Conservation (phyloP, 64 coral and sea anemone species). For the Acropora yongei region DNA sequence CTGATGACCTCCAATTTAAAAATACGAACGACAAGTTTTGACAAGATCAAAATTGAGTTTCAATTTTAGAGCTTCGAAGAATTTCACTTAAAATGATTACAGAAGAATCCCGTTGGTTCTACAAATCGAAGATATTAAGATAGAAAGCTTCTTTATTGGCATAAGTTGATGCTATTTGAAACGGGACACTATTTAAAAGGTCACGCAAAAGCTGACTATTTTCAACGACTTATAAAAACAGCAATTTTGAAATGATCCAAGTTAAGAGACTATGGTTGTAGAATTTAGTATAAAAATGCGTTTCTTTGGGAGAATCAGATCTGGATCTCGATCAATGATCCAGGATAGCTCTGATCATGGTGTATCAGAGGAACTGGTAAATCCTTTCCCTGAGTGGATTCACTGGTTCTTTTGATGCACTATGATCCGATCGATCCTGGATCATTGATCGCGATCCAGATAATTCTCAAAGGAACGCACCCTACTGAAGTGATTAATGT, state of each 20-base stretch:
- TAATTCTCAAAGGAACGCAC: too few relatives aligned
- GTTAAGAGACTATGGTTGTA: constrained; percentile 3
- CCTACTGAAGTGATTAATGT: neutral
- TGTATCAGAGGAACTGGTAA: too few relatives aligned
- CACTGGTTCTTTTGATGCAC: too few relatives aligned
- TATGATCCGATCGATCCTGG: neutral
- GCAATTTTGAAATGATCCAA: neutral
- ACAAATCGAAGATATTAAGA: constrained; percentile 10
- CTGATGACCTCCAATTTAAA: too few relatives aligned
- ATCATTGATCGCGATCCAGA: too few relatives aligned
- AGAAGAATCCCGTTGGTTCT: neutral
- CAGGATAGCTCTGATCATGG: too few relatives aligned
- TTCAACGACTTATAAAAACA: neutral
- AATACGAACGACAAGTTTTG: too few relatives aligned
- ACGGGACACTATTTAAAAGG: too few relatives aligned
- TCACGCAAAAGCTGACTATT: neutral
- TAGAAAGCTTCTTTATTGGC: neutral
- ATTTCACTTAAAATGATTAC: neutral
- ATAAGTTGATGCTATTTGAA: neutral
- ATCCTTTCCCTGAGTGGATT: too few relatives aligned
- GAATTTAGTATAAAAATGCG: neutral
- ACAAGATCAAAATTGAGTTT: neutral
- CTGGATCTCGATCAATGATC: too few relatives aligned
- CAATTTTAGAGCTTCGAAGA: constrained; percentile 29
- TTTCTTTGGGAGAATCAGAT: too few relatives aligned